These are phyloP conservation scores for Drosophila nebulosa DNA, from an alignment of 1,140 invertebrate species.

Conservation along the genomic window DNA sequence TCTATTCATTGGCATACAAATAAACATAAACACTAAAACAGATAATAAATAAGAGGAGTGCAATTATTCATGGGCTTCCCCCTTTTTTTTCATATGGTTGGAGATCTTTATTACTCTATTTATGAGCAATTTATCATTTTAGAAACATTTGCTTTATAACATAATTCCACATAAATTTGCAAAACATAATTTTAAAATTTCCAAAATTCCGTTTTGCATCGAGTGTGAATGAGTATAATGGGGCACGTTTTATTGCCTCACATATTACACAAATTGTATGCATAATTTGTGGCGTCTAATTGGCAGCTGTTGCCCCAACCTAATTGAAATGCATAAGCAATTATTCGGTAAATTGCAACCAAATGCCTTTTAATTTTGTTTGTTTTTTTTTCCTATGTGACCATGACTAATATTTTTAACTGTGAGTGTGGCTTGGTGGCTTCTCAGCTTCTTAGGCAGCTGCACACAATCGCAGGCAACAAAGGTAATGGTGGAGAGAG, in stretches of 20 bases:
- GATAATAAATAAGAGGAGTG: no score
- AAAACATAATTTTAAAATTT: not conserved
- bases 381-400: slow-evolving; percentile 41
- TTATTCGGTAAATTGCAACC: slow-evolving; percentile 28
- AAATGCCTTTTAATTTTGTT: not conserved
- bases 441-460: slow-evolving; percentile 39
- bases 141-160: not conserved
- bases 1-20: no score
- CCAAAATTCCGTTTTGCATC: not conserved
- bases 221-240: slow-evolving; percentile 14
- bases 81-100: no score
- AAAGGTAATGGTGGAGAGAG: not conserved
- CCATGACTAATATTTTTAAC: slow-evolving; percentile 24
- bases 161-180: not conserved
- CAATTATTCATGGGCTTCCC: no score
- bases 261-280: not conserved
- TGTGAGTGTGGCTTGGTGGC: slow-evolving; percentile 7
- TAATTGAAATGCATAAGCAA: slow-evolving; percentile 51
- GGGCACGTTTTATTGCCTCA: slow-evolving; percentile 16
- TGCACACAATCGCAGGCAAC: slow-evolving; percentile 35
- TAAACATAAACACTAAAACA: no score
- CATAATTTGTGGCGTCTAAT: slow-evolving; percentile 40
- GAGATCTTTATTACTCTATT: no score
- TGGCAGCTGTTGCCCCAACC: slow-evolving; percentile 28
- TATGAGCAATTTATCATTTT: not conserved